phyloP scores from a whole-genome alignment of 2,797 vertebrate genomes.

The Thunnus albacares region DNA sequence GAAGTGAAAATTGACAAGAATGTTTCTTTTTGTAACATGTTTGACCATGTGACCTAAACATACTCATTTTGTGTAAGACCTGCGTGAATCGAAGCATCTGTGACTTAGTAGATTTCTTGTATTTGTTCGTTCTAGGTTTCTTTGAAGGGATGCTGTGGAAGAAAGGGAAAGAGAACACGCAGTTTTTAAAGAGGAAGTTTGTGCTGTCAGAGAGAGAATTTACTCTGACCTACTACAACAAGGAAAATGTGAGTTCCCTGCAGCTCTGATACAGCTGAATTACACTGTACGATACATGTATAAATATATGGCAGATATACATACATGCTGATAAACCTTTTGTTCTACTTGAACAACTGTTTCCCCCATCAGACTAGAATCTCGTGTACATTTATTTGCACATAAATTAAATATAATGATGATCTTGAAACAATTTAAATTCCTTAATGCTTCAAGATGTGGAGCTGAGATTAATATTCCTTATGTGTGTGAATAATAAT shows the following conservation, averaged over 20 bases:
- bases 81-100: not conserved
- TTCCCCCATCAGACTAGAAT: too few species aligned
- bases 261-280: not conserved
- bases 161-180: slow-evolving; percentile 88
- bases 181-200: slow-evolving; percentile 92
- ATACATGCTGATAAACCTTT: too few species aligned
- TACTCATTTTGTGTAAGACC: not conserved
- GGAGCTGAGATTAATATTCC: not conserved
- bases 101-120: slow-evolving; percentile 1
- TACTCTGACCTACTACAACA: slow-evolving; percentile 91
- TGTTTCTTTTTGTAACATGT: not conserved
- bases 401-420: too few species aligned
- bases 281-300: not conserved
- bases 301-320: too few species aligned
- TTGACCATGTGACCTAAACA: not conserved
- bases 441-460: not conserved
- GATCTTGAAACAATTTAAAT: not conserved
- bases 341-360: too few species aligned
- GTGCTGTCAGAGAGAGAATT: slow-evolving; percentile 90
- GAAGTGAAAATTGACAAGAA: slow-evolving; percentile 20
- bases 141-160: slow-evolving; percentile 93
- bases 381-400: too few species aligned
- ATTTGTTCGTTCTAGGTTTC: slow-evolving; percentile 80
- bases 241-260: slow-evolving; percentile 90
- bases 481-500: not conserved